These are phyloP conservation scores for Syritta pipiens DNA, from an alignment of 2,888 invertebrate genomes.

Conservation along the genomic window DNA sequence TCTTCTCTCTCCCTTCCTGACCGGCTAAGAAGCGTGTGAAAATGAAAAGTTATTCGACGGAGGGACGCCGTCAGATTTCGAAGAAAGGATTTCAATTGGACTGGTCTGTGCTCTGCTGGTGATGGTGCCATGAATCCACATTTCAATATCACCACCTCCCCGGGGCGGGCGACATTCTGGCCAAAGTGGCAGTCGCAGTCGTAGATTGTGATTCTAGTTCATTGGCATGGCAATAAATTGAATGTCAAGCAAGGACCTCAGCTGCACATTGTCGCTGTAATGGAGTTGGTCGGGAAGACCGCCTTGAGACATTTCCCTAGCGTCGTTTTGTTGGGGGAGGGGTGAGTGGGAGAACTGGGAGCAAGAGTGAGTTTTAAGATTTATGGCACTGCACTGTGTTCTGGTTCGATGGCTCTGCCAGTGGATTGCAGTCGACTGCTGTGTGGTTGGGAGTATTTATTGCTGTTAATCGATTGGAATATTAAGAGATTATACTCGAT, in stretches of 20 bases:
- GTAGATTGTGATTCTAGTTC: slow-evolving; percentile 50
- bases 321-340: background rate
- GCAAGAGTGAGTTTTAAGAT: slow-evolving; percentile 13
- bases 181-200: slow-evolving; percentile 5
- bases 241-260: slow-evolving; percentile 16
- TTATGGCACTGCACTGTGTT: slow-evolving; percentile 35
- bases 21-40: slow-evolving; percentile 34
- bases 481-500: slow-evolving; percentile 37
- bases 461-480: slow-evolving; percentile 42
- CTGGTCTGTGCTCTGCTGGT: slow-evolving; percentile 4
- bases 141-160: slow-evolving; percentile 24
- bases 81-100: slow-evolving; percentile 53
- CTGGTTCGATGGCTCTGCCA: slow-evolving; percentile 14
- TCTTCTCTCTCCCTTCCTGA: no score
- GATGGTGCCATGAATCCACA: slow-evolving; percentile 12
- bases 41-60: slow-evolving; percentile 50
- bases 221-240: slow-evolving; percentile 48
- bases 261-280: slow-evolving; percentile 25
- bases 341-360: background rate
- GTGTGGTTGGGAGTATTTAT: slow-evolving; percentile 22
- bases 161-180: background rate
- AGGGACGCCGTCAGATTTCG: slow-evolving; percentile 6
- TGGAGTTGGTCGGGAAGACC: background rate
- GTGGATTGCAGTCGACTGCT: slow-evolving; percentile 27
- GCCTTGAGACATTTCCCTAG: background rate